Evolutionary conservation across 2,888 invertebrate genomes (phyloP), one percentile per base, ranked within the genome.

Genomic region (Gryllus longicercus): DNA sequence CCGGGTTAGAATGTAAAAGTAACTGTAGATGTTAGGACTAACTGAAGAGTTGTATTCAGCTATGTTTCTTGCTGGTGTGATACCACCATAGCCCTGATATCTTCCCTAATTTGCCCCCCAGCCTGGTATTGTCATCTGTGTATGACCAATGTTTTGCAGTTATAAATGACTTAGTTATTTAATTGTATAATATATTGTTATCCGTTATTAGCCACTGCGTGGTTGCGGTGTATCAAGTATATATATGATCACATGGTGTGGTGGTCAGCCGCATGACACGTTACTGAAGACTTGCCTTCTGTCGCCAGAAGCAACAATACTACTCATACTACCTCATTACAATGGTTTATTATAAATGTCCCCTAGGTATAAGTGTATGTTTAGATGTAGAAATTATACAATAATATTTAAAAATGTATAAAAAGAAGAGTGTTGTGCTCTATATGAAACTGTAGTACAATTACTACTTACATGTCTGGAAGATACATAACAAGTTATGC

Each of bases 261-360:
- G 25, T 51, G 21, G 77, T 79, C 80, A 18, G 51, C 77, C 81
- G 50, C 76, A 79, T 74, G 77, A 78, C 38, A 79, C 76, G 80
- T 63, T 82, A 79, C 78, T 81, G 78, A 82, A 82, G 82, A 82
- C 82, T 82, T 76, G 82, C 80, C 79, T 75, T 78, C 80, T 80
- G 80, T 75, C 74, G 50, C n/a, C 79, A 78, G 82, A 80, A 79
- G 82, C 80, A 80, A 78, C 82, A 82, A 80, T 80, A 82, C 81
- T 82, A 82, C 82, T 82, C 79, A 81, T 80, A 81, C 82, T 82
- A 82, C 82, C 82, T 82, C 82, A 82, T 82, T 82, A 80, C 80
- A 82, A 81, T 82, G 78, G 80, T 80, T 82, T 81, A 80, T 80
- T 78, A 78, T 79, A 77, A 75, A 11, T 78, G 78, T 79, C 79